Base-by-base conservation (phyloP, 2,888 invertebrate species). In the Apodemia zela region DNA sequence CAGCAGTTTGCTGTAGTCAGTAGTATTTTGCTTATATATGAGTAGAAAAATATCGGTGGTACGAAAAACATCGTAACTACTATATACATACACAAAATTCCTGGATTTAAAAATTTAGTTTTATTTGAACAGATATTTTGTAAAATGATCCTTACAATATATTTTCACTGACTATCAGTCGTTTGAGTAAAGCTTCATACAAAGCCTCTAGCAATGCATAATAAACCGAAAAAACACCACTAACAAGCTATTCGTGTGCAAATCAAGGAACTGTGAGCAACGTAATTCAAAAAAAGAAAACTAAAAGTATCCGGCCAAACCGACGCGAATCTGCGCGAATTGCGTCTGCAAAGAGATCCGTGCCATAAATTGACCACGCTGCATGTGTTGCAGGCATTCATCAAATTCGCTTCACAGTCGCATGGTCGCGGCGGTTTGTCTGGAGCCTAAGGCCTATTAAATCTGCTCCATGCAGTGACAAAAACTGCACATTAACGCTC, bases 191-290 rank as follows among this genome's bases (percentile, higher is more conserved):
- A 18, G 13, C 54, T 25, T 25, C 13, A 13, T 54, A 21, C 21
- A 54, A 54, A 21, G 54, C 62, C 60, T 63, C 65, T 68, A 72
- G 67, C 63, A 72, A 70, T 70, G 66, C 69, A 68, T 68, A 67
- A 67, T 33, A 67, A 66, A 68, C 59, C 65, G 7, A 64, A 38
- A 66, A 75, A 77, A 82, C 77, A 80, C 77, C 78, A 83, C 60
- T 66, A 87, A 84, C 73, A 88, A 87, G 88, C 86, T 75, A 78
- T 79, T 82, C 81, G 78, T 83, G 87, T 85, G 87, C 87, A 87
- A 86, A 87, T 81, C 84, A 57, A 65, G 64, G 69, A 77, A 80
- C 77, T 78, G 85, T 88, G 81, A 81, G 87, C 87, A 87, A 87
- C 81, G 76, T 70, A 85, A 71, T 63, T 65, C 38, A 49, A 69